phyloP scores from a whole-genome alignment of 2,113 vertebrate species.

The Actinemys pallida region DNA sequence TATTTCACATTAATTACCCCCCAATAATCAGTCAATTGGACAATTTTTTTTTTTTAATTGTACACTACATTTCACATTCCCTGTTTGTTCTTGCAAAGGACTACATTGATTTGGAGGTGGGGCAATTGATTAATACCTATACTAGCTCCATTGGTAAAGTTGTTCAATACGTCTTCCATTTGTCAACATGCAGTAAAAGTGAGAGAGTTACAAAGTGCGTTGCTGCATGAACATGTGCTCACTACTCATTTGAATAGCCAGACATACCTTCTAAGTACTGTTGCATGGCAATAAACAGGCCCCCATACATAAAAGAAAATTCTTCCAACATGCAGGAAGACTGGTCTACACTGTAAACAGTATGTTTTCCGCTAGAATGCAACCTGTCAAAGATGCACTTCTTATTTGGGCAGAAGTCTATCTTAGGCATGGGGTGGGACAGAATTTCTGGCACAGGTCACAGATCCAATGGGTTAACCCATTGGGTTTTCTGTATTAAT shows the following conservation, averaged over 20 bases:
- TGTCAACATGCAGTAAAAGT: not conserved
- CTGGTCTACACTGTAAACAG: conserved; percentile 37
- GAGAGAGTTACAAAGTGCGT: not conserved
- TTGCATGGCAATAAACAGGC: conserved; percentile 32
- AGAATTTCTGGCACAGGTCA: conserved; percentile 12
- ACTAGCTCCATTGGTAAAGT: not conserved
- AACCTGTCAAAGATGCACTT: conserved; percentile 43
- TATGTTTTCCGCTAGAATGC: conserved; percentile 32
- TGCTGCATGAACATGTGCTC: not conserved
- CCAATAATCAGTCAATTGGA: conserved; percentile 63
- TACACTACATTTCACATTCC: conserved; percentile 13
- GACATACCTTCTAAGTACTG: not conserved
- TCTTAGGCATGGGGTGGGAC: conserved; percentile 11
- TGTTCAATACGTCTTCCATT: not conserved
- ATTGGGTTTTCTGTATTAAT: not conserved
- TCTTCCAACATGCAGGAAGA: conserved; percentile 15
- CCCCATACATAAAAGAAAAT: not conserved
- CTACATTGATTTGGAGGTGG: not conserved
- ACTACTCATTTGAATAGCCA: conserved; percentile 12
- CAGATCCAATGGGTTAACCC: not conserved
- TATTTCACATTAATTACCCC: conserved; percentile 76
- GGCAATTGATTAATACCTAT: conserved; percentile 18
- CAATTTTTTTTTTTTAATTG: conserved; percentile 34
- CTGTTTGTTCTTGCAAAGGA: conserved; percentile 9
- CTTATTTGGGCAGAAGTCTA: not conserved